These are phyloP conservation scores for Dastarcus helophoroides DNA, from an alignment of 2,888 invertebrate species.

Conservation along the genomic window DNA sequence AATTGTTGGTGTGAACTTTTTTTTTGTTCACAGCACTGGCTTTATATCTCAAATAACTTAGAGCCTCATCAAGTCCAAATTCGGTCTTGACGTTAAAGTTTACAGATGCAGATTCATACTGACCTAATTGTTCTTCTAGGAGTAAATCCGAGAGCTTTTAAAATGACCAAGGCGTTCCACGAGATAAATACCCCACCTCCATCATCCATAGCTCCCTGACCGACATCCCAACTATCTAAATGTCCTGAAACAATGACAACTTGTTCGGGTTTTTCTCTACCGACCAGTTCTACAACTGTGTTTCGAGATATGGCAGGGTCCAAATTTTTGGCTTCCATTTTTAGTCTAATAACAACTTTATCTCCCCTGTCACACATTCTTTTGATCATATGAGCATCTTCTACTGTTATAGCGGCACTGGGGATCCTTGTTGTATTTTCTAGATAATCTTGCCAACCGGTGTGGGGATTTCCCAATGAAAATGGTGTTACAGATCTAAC, in stretches of 20 bases:
- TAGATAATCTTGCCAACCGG: slow-evolving; percentile 56
- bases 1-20: no score
- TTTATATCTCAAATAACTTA: no score
- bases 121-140: slow-evolving; percentile 63
- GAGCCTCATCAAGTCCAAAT: no score
- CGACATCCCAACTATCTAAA: slow-evolving; percentile 81
- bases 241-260: slow-evolving; percentile 72
- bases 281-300: slow-evolving; percentile 57
- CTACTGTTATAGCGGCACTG: slow-evolving; percentile 61
- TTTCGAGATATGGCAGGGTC: slow-evolving; percentile 56
- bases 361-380: slow-evolving; percentile 38
- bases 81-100: no score
- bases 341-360: slow-evolving; percentile 43
- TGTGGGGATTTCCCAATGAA: slow-evolving; percentile 67
- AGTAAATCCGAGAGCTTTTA: slow-evolving; percentile 50
- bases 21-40: no score
- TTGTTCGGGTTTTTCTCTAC: slow-evolving; percentile 38
- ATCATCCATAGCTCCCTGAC: slow-evolving; percentile 80
- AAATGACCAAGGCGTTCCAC: slow-evolving; percentile 58
- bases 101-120: no score
- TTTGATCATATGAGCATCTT: slow-evolving; percentile 64
- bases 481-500: slow-evolving; percentile 66
- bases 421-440: slow-evolving; percentile 54
- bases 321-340: slow-evolving; percentile 51
- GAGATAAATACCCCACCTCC: slow-evolving; percentile 72